Base-by-base conservation (phyloP, 2,797 vertebrate genomes). In the Rhabdophis nuchalis region DNA sequence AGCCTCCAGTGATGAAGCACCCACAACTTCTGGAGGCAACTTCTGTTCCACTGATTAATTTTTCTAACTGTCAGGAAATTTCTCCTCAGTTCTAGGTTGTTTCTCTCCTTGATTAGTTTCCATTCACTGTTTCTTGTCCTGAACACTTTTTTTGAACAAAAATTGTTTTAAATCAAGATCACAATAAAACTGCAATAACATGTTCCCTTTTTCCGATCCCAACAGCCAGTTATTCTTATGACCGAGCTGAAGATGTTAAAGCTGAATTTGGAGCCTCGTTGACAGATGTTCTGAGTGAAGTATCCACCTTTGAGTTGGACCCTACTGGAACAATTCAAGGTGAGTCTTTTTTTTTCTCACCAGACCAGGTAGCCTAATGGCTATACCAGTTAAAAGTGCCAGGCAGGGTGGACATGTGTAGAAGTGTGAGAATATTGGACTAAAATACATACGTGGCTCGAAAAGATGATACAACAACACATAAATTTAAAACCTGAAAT, bases 181-280 rank as follows among this genome's bases (percentile, higher is more conserved):
- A 54, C 1, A 54, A 54, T 54, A 18, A 16, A 14, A 16, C 14
- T 20, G 23, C 8, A 53, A 6, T 52, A 23, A 36, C 41, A 32
- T 16, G 25, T 25, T 16, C 10, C 10, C 14, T 57, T 25, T 36
- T 53, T n/a, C 25, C 54, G 2, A 36, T 88, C 41, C 11, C 53
- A 54, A 14, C 94, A 96, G 96, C 95, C 13, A 92, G 94, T 8
- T 96, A 96, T 93, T 96, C 97, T 1, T 97, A 96, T 0, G 97
- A 97, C 87, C 96, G 96, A 68, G 96, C 96, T 0, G 97, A 97
- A 86, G 97, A 97, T 0, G 97, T 97, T 86, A 95, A 92, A 25
- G 93, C 96, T 0, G 94, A 95, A 32, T 94, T 97, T 23, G 95
- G 95, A 0, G 91, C 95, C 86, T 97, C 97, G 1, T 90, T 97